phyloP scores from a whole-genome alignment of 1,140 invertebrate genomes.

The Drosophila simulans region DNA sequence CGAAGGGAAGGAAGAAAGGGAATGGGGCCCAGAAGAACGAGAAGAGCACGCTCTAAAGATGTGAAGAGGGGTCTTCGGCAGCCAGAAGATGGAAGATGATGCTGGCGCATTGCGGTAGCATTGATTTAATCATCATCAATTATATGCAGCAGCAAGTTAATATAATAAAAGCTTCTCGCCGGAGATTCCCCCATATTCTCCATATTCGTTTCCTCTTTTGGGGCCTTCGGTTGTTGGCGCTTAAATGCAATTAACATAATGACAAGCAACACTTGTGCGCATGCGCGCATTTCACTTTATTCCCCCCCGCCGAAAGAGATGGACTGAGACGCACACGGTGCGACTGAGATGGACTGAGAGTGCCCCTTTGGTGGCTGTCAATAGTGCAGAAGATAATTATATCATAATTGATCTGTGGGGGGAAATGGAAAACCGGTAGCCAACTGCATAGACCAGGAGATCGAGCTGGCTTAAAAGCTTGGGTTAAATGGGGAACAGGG shows the following conservation, averaged over 20 bases:
- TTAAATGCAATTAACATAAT: slow-evolving; percentile 83
- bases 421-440: slow-evolving; percentile 65
- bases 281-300: slow-evolving; percentile 78
- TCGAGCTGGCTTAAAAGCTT: not conserved
- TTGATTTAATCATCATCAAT: slow-evolving; percentile 83
- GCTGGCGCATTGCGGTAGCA: slow-evolving; percentile 78
- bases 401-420: slow-evolving; percentile 75
- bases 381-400: slow-evolving; percentile 78
- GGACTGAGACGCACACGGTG: slow-evolving; percentile 5
- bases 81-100: slow-evolving; percentile 39
- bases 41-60: slow-evolving; percentile 15
- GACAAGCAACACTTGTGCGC: slow-evolving; percentile 82
- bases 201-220: slow-evolving; percentile 29
- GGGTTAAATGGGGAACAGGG: not conserved
- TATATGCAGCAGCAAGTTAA: slow-evolving; percentile 83
- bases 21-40: slow-evolving; percentile 6
- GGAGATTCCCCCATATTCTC: slow-evolving; percentile 15
- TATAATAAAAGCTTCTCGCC: slow-evolving; percentile 75
- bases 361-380: slow-evolving; percentile 57
- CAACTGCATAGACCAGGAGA: slow-evolving; percentile 25
- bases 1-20: not conserved
- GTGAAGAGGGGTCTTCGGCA: not conserved
- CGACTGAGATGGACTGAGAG: not conserved
- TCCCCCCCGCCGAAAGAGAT: slow-evolving; percentile 12
- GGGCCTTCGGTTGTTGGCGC: slow-evolving; percentile 57